Evolutionary conservation across 2,888 invertebrate species (phyloP), one percentile per base, ranked within the genome.

Genomic region (Pristionchus mayeri): DNA sequence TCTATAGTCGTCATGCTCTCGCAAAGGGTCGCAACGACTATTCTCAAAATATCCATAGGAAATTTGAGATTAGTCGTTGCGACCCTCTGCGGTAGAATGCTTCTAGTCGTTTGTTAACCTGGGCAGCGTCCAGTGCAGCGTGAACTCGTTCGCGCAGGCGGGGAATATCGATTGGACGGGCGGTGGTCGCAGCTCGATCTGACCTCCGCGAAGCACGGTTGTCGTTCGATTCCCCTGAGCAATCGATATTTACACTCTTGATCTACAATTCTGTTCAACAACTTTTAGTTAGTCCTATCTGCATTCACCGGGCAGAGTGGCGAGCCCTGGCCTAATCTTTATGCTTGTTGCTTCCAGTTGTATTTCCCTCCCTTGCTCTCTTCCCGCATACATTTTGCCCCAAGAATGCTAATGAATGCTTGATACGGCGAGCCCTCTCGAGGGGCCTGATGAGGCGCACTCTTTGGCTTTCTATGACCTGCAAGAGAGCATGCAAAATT

Each of bases 351-450:
- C 63, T 63, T 18, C 63, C 16, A 63, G 21, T 71, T 71, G 21
- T 71, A n/a, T 16, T 3, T n/a, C n/a, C 44, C 34, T 9, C 37
- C 7, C 18, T 21, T 37, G 16, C 67, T 11, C 37, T 24, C 71
- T 9, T 71, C 40, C n/a, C 21, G 21, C 71, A 71, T 71, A 71
- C 71, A 44, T 44, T 40, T 71, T 34, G 21, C 71, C 24, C 37
- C 24, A 71, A 71, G 71, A 71, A 71, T 71, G 71, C 44, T 71
- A 71, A 71, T 71, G 71, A 71, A 71, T 71, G 71, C 71, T 71
- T 71, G 71, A 71, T 71, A 44, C 40, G 37, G 44, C 34, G 1
- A 13, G 24, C 24, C 13, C 40, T 24, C 71, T 27, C 21, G 67
- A 21, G 67, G 63, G 13, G 9, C 0, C 21, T 34, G 24, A n/a